phyloP scores from a whole-genome alignment of 2,113 vertebrate genomes.

The Bagarius yarrelli region DNA sequence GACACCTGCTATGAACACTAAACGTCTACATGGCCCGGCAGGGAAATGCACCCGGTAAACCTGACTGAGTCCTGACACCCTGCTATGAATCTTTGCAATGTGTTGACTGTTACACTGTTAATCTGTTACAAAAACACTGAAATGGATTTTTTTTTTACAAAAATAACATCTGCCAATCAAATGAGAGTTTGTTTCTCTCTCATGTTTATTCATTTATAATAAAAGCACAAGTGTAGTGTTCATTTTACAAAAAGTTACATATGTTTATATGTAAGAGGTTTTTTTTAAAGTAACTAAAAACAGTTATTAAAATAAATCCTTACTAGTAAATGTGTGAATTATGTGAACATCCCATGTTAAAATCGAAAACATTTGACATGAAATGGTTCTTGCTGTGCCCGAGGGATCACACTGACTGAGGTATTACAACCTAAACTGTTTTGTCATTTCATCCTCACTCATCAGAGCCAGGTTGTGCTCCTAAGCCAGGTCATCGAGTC shows the following conservation, averaged over 20 bases:
- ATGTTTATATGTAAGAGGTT: too few relatives aligned
- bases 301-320: too few relatives aligned
- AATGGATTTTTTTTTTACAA: background rate
- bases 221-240: background rate
- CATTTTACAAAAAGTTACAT: too few relatives aligned
- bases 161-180: background rate
- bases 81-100: background rate
- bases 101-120: background rate
- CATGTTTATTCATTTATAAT: background rate
- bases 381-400: background rate
- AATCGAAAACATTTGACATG: too few relatives aligned
- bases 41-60: too few relatives aligned
- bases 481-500: slow-evolving; percentile 28
- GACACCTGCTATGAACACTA: too few relatives aligned
- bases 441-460: slow-evolving; percentile 46
- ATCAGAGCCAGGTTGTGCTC: background rate
- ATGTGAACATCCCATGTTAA: too few relatives aligned
- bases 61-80: too few relatives aligned
- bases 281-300: too few relatives aligned
- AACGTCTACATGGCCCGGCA: too few relatives aligned
- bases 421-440: slow-evolving; percentile 48
- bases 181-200: background rate
- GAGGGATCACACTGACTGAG: slow-evolving; percentile 37
- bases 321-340: too few relatives aligned
- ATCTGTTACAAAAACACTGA: background rate